Evolutionary conservation across 2,888 invertebrate genomes (phyloP).

Genomic region (Alloplasta piceator): DNA sequence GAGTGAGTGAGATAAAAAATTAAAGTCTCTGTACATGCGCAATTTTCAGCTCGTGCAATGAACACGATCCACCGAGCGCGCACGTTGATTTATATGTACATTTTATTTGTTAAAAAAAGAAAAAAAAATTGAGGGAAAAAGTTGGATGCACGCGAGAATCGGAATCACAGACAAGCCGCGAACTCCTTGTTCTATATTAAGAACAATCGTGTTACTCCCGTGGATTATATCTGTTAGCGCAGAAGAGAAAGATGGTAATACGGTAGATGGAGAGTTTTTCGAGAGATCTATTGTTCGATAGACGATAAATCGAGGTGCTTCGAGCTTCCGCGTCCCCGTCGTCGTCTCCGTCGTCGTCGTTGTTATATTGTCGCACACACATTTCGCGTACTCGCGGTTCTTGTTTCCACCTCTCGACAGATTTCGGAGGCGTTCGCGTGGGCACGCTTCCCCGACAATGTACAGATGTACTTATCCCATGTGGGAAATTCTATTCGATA

Average conservation of each 20-base stretch:
- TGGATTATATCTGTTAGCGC: slow-evolving; percentile 49
- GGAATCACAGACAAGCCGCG: slow-evolving; percentile 52
- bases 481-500: too few relatives aligned
- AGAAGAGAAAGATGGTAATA: background rate
- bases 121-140: slow-evolving; percentile 6
- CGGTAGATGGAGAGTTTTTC: slow-evolving; percentile 7
- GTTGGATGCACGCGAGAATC: slow-evolving; percentile 47
- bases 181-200: slow-evolving; percentile 60
- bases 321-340: slow-evolving; percentile 60
- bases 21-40: background rate
- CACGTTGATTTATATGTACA: slow-evolving; percentile 22
- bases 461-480: background rate
- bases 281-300: slow-evolving; percentile 64
- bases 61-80: slow-evolving; percentile 13
- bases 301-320: slow-evolving; percentile 60
- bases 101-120: background rate
- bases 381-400: background rate
- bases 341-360: slow-evolving; percentile 44
- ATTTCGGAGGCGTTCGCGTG: slow-evolving; percentile 61
- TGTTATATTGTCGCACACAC: slow-evolving; percentile 5
- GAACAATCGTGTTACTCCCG: slow-evolving; percentile 55
- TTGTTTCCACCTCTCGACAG: slow-evolving; percentile 4
- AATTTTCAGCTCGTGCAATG: slow-evolving; percentile 31
- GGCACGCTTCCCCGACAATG: slow-evolving; percentile 38
- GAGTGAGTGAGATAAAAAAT: too few relatives aligned